Evolutionary conservation across 2,797 vertebrate species (phyloP), one percentile per base, ranked within the genome.

Genomic region (Clamator glandarius): DNA sequence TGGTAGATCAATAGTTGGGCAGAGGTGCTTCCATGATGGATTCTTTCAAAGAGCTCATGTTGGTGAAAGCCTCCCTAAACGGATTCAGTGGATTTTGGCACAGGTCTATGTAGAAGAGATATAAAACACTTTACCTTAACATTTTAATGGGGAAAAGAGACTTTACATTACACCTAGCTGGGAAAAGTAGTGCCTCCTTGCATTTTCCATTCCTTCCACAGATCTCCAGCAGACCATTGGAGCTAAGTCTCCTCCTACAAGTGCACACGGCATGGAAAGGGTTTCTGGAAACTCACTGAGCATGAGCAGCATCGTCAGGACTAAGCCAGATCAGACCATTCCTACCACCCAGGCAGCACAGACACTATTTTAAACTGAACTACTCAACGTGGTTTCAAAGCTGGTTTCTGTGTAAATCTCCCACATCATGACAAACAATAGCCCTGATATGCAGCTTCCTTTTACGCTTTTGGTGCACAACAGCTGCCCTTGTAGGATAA

Each of bases 291-390:
- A 58, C 11, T 15, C 75, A 54, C 24, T 3, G 2, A 62, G 39
- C 44, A 5, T 0, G 28, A 81, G 41, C 35, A 44, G 41, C 57
- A 19, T 0, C 2, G 20, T 13, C 68, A 87, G 54, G 50, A 58
- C 54, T n/a, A 28, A 75, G 15, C 24, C 64, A 50, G 57, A 54
- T 41, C 1, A 0, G 33, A 6, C 70, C 0, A 0, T 54, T 75
- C 31, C 36, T 46, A 55, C 19, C 66, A 73, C 31, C 23, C 66
- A 44, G 28, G 59, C 17, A 84, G 48, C 39, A 64, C 28, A 29
- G 52, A 19, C 33, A 3, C 28, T 39, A 2, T 31, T 74, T 80
- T 21, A 57, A 54, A 36, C 41, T 74, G 46, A 84, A 33, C 41
- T 28, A 26, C 24, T 44, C 64, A 31, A 66, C 58, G 29, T 4